Evolutionary conservation across 2,888 invertebrate genomes (phyloP), one percentile per base, ranked within the genome.

Genomic region (Oligia fasciuncula): DNA sequence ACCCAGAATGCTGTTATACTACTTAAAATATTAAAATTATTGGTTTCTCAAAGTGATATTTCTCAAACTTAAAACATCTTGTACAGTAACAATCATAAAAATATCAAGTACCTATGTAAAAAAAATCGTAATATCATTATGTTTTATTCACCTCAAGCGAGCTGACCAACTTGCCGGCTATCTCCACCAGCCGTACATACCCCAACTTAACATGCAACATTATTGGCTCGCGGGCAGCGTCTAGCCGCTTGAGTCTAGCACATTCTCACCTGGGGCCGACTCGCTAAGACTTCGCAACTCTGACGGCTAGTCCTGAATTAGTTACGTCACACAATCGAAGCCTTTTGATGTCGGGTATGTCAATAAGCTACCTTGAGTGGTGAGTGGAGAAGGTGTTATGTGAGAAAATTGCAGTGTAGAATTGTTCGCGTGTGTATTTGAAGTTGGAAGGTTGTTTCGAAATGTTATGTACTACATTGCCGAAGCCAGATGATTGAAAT

Each of bases 251-350:
- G 94, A 93, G 97, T 96, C 97, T 96, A 94, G 95, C 97, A 95
- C 97, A 97, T 96, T 96, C 95, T 95, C 96, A 96, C 96, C 96
- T 96, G 96, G 93, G 96, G 95, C 95, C 93, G 94, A 95, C 95
- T 96, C 94, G 91, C 92, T 95, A 96, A 96, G 96, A 95, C 96
- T 97, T 96, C 94, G 90, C 91, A 97, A 97, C 96, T 97, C 96
- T 94, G 95, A 95, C 96, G 94, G 92, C 91, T 90, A 88, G 90
- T 92, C 90, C 92, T 91, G 93, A 94, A 95, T 95, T 94, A 94
- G 95, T 92, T 90, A 91, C 91, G 90, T 90, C 91, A 93, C 92
- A 91, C 94, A 94, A 94, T 95, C 94, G 93, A 95, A 94, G 93
- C 89, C 85, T 84, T 80, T 83, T 85, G 84, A 91, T 90, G 91